Conservation (phyloP, 2,113 vertebrate species). For the Chunga burmeisteri region DNA sequence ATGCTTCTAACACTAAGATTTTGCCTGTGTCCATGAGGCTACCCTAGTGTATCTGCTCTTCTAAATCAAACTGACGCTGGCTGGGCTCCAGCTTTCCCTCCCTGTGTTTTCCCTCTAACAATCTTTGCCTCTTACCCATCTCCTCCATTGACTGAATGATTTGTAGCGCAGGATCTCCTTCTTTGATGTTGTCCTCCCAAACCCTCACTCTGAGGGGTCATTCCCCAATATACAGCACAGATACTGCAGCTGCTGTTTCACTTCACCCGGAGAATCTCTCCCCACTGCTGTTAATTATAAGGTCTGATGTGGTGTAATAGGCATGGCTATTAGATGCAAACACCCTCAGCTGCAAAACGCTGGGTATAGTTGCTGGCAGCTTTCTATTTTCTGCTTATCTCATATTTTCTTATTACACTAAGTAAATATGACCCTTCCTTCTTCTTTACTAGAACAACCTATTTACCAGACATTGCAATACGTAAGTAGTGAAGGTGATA, state of each 20-base stretch:
- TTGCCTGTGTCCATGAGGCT: neutral
- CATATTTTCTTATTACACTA: slow-evolving; percentile 62
- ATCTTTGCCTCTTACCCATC: slow-evolving; percentile 30
- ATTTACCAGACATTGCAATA: slow-evolving; percentile 60
- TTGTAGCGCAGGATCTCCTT: neutral
- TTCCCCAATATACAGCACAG: neutral
- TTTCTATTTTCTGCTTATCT: slow-evolving; percentile 64
- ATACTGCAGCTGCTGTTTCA: slow-evolving; percentile 20
- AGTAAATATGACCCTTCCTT: slow-evolving; percentile 53
- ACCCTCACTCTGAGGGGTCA: neutral
- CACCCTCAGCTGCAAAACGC: neutral
- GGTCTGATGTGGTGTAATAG: slow-evolving; percentile 56
- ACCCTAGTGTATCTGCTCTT: neutral
- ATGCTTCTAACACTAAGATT: neutral
- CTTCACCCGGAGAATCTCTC: slow-evolving; percentile 52
- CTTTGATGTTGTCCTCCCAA: neutral
- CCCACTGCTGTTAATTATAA: slow-evolving; percentile 48
- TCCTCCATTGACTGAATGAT: neutral
- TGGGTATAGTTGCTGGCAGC: slow-evolving; percentile 23
- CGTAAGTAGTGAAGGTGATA: slow-evolving; percentile 26
- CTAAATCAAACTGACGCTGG: neutral
- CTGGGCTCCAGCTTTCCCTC: neutral
- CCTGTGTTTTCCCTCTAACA: neutral
- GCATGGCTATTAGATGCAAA: slow-evolving; percentile 51
- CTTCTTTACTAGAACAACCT: slow-evolving; percentile 9